Percentiles rank a stretch among this genome's conserved stretches.
These are phyloP conservation scores for Choreutis nemorana DNA, from an alignment of 2,888 invertebrate genomes.

Conservation along the genomic window DNA sequence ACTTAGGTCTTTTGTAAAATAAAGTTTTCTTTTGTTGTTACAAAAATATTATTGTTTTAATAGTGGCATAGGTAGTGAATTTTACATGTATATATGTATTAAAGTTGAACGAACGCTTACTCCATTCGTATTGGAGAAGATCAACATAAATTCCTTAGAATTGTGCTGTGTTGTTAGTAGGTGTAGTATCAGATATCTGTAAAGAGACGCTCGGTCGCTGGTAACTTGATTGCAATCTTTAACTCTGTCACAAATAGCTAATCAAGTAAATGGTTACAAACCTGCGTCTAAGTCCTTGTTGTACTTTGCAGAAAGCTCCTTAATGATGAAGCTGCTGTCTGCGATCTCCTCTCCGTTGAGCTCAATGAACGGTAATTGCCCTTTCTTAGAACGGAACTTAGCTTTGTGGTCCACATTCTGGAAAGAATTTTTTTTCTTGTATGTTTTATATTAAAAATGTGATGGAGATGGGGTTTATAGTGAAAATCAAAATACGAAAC, in stretches of 20 bases:
- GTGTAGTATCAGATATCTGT: too few species aligned
- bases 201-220: slow-evolving; percentile 7
- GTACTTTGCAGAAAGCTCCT: slow-evolving; percentile 83
- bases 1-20: too few species aligned
- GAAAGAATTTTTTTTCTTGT: too few species aligned
- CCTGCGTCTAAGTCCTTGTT: slow-evolving; percentile 83
- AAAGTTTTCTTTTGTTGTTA: slow-evolving; percentile 1
- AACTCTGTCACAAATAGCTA: slow-evolving; percentile 8
- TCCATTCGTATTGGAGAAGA: slow-evolving; percentile 2
- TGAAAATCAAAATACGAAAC: too few species aligned
- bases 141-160: slow-evolving; percentile 1
- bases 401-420: slow-evolving; percentile 96
- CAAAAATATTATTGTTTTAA: slow-evolving; percentile 3
- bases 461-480: too few species aligned
- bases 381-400: slow-evolving; percentile 93
- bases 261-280: slow-evolving; percentile 19
- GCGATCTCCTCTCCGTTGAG: slow-evolving; percentile 94
- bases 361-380: slow-evolving; percentile 93
- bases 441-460: too few species aligned
- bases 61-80: slow-evolving; percentile 2
- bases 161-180: slow-evolving; percentile 7
- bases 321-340: slow-evolving; percentile 90
- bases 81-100: slow-evolving; percentile 6
- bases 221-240: slow-evolving; percentile 9
- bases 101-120: slow-evolving; percentile 3